A percentile compares a stretch with the other conserved stretches of the same genome.
These are phyloP conservation scores for Platalea minor DNA, from an alignment of 2,797 vertebrate genomes.

Conservation along the genomic window DNA sequence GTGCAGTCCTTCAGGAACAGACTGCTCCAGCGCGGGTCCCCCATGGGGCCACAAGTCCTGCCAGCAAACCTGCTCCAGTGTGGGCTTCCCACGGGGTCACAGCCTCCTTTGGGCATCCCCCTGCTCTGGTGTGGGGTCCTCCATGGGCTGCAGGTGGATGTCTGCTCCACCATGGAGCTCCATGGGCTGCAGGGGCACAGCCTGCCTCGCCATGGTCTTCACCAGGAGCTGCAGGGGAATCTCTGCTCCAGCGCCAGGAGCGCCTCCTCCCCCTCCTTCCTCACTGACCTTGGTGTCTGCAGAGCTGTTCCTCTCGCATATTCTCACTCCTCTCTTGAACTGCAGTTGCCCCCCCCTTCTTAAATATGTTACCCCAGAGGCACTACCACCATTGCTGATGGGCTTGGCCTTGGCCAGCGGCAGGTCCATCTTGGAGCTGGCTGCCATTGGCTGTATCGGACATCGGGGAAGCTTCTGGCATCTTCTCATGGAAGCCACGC, in stretches of 20 bases:
- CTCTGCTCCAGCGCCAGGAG: neutral
- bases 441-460: neutral
- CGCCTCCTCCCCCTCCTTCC: neutral
- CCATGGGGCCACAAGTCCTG: too few species aligned
- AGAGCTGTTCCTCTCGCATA: neutral
- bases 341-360: neutral
- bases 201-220: neutral
- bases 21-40: too few species aligned
- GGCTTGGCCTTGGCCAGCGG: neutral
- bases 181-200: neutral
- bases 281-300: neutral
- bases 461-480: neutral
- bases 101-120: too few species aligned
- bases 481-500: too few species aligned
- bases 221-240: neutral
- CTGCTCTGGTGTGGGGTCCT: too few species aligned
- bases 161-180: neutral
- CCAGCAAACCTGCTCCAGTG: neutral
- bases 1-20: too few species aligned
- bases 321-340: neutral
- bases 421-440: neutral
- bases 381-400: accelerated
- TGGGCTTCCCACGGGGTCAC: neutral
- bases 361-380: neutral
- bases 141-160: neutral